A percentile compares a stretch with the other conserved stretches of the same genome.
Conservation (phyloP, 2,113 vertebrate genomes). For the Cromileptes altivelis region DNA sequence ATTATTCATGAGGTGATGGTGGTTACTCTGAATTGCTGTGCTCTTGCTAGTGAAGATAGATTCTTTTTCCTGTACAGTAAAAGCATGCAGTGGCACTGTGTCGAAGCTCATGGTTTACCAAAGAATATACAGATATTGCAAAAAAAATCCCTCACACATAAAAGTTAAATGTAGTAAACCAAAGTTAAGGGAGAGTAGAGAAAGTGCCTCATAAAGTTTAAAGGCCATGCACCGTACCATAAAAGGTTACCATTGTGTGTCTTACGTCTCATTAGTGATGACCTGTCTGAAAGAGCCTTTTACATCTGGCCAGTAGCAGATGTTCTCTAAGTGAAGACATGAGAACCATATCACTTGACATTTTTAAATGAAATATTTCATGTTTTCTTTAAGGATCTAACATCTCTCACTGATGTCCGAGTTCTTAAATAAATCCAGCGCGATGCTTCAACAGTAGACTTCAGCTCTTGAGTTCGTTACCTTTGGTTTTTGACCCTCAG, state of each 20-base stretch:
- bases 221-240: background rate
- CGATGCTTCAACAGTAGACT: background rate
- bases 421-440: constrained; percentile 16
- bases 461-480: constrained; percentile 24
- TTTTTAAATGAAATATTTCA: background rate
- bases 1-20: constrained; percentile 61
- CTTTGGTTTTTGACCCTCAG: constrained; percentile 32
- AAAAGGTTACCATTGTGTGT: constrained; percentile 14
- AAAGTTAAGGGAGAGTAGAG: background rate
- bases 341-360: background rate
- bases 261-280: constrained; percentile 15
- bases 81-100: background rate
- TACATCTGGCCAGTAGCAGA: background rate
- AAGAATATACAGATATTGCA: background rate
- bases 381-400: background rate
- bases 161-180: background rate
- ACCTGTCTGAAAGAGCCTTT: constrained; percentile 1
- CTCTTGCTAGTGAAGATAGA: constrained; percentile 6
- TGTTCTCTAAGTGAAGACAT: background rate
- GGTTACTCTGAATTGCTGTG: constrained; percentile 27
- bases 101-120: background rate
- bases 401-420: background rate
- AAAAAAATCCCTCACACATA: background rate
- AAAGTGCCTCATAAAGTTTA: background rate
- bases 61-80: background rate